A percentile compares a stretch with the other conserved stretches of the same genome.
These are phyloP conservation scores for Cossypha dichroa DNA, from an alignment of 2,797 vertebrate species.

Conservation along the genomic window DNA sequence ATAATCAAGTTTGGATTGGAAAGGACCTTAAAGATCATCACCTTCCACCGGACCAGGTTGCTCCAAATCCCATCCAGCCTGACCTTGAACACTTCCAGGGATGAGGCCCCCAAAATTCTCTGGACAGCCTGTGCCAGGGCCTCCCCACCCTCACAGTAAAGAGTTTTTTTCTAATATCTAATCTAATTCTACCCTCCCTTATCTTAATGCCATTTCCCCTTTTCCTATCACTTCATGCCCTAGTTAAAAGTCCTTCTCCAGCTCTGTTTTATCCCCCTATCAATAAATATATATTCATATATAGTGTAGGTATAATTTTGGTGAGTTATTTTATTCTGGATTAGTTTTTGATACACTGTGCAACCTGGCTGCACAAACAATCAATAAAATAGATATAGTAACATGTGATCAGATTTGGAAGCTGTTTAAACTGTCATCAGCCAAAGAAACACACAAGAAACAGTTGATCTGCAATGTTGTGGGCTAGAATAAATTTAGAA, in stretches of 20 bases:
- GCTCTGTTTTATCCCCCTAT: not conserved
- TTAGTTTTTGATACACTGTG: not conserved
- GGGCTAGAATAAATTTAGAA: not conserved
- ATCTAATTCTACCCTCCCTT: not conserved
- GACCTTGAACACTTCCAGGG: not conserved
- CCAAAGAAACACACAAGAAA: not conserved
- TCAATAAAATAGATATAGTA: accelerated
- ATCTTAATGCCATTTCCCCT: too few relatives aligned
- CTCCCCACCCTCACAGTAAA: not conserved
- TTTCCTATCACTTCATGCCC: not conserved
- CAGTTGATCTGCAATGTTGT: not conserved
- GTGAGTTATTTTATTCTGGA: not conserved
- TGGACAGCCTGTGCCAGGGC: not conserved
- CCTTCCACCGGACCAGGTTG: not conserved
- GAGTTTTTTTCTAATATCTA: not conserved
- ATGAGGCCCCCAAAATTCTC: not conserved
- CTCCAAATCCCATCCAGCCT: not conserved
- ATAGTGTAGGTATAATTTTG: not conserved
- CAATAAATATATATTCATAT: not conserved
- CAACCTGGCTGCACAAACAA: not conserved
- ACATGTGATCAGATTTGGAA: not conserved
- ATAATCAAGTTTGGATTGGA: not conserved
- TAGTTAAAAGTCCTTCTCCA: not conserved
- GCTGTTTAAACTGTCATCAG: not conserved
- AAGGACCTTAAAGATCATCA: not conserved